Conservation (phyloP, 2,113 vertebrate genomes). For the Halcyon senegalensis region DNA sequence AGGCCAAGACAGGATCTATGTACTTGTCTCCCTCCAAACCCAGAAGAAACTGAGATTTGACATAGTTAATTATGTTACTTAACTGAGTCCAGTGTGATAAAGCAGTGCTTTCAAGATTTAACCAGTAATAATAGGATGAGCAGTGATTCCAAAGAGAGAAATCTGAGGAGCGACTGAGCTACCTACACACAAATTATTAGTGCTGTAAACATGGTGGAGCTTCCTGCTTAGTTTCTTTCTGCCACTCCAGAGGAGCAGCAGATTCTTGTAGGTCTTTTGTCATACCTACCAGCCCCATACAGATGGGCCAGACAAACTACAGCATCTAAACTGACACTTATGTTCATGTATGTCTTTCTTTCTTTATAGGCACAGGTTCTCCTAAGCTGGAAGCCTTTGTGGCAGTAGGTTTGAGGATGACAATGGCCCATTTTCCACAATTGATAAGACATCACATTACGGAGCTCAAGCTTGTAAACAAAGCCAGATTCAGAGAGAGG, state of each 20-base stretch:
- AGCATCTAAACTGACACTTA: neutral
- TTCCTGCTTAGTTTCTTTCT: neutral
- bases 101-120: neutral
- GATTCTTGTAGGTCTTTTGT: neutral
- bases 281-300: neutral
- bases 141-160: neutral
- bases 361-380: neutral
- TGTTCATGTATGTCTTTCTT: neutral
- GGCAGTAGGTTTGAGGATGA: neutral
- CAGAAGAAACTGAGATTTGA: neutral
- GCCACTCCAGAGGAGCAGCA: neutral
- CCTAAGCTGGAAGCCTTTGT: neutral
- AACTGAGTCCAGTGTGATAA: neutral
- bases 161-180: accelerated
- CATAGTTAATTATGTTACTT: neutral
- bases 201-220: neutral
- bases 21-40: neutral
- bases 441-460: neutral
- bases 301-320: neutral
- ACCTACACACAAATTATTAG: neutral
- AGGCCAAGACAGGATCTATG: neutral
- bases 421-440: neutral
- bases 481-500: neutral
- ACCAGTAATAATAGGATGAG: neutral
- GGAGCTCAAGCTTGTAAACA: neutral